Percentiles rank a stretch among this genome's conserved stretches.
phyloP scores from a whole-genome alignment of 2,888 invertebrate species.

The Salticus scenicus region DNA sequence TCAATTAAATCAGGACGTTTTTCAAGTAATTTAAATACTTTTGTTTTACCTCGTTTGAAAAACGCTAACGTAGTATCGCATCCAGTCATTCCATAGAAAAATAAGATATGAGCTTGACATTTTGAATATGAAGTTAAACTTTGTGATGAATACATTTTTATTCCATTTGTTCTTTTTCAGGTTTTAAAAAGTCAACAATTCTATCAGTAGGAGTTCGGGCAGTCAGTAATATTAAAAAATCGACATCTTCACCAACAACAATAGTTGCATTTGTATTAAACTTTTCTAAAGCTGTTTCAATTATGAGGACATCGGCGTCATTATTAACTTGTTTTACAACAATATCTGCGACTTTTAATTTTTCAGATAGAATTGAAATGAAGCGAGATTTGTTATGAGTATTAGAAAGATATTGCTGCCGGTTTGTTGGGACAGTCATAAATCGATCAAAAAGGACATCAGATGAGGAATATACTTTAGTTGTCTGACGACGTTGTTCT shows the following conservation, averaged over 20 bases:
- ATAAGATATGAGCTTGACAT: too few relatives aligned
- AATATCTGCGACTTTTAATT: slow-evolving; percentile 8
- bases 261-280: slow-evolving; percentile 5
- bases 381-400: slow-evolving; percentile 16
- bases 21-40: too few relatives aligned
- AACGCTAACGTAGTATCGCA: too few relatives aligned
- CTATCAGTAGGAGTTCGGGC: slow-evolving; percentile 15
- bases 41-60: too few relatives aligned
- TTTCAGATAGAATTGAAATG: neutral
- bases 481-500: neutral
- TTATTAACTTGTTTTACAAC: neutral
- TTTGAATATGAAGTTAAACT: too few relatives aligned
- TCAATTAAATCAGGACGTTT: neutral
- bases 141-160: too few relatives aligned
- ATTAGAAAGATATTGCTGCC: neutral
- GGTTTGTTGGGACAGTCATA: slow-evolving; percentile 7
- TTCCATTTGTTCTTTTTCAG: too few relatives aligned
- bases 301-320: slow-evolving; percentile 18
- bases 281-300: slow-evolving; percentile 17
- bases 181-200: neutral
- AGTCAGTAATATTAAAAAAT: slow-evolving; percentile 6
- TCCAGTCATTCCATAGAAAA: too few relatives aligned
- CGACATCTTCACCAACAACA: slow-evolving; percentile 14
- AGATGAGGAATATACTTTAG: neutral
- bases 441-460: slow-evolving; percentile 3